phyloP scores from a whole-genome alignment of 2,888 invertebrate genomes.

The Harpalus rubripes region DNA sequence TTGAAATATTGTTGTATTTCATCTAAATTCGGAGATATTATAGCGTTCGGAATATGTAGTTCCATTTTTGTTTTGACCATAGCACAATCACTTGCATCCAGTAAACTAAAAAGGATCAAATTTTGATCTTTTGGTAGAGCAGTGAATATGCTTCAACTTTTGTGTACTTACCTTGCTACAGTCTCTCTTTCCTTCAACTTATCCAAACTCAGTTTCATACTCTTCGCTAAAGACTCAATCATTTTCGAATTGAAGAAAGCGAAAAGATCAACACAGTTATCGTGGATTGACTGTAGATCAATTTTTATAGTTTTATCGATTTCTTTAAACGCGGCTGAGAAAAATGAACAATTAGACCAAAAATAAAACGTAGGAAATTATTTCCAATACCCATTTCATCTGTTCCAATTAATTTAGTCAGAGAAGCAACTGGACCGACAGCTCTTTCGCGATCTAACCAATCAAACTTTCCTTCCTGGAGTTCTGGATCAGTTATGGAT shows the following conservation, averaged over 20 bases:
- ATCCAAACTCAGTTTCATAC: slow-evolving; percentile 87
- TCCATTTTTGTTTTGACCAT: slow-evolving; percentile 83
- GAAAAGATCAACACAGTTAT: slow-evolving; percentile 90
- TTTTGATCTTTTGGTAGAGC: too few species aligned
- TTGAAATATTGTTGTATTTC: slow-evolving; percentile 85
- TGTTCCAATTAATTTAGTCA: slow-evolving; percentile 79
- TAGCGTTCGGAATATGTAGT: slow-evolving; percentile 83
- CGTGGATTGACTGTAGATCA: slow-evolving; percentile 82
- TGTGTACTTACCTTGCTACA: slow-evolving; percentile 71
- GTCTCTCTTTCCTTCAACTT: slow-evolving; percentile 82
- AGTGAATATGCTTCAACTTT: background rate
- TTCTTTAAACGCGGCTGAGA: slow-evolving; percentile 81
- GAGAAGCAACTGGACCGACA: slow-evolving; percentile 81
- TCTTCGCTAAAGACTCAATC: slow-evolving; percentile 86
- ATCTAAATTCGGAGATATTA: slow-evolving; percentile 83
- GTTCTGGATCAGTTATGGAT: slow-evolving; percentile 80
- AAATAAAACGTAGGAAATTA: background rate
- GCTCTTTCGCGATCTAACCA: slow-evolving; percentile 84
- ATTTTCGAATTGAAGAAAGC: slow-evolving; percentile 89
- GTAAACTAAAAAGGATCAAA: slow-evolving; percentile 2
- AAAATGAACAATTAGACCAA: background rate
- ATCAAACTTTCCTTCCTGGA: slow-evolving; percentile 81
- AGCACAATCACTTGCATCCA: slow-evolving; percentile 79
- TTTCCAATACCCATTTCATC: slow-evolving; percentile 80
- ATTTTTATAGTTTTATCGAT: slow-evolving; percentile 82